phyloP scores from a whole-genome alignment of 2,113 vertebrate genomes.

The Sclerurus mexicanus region DNA sequence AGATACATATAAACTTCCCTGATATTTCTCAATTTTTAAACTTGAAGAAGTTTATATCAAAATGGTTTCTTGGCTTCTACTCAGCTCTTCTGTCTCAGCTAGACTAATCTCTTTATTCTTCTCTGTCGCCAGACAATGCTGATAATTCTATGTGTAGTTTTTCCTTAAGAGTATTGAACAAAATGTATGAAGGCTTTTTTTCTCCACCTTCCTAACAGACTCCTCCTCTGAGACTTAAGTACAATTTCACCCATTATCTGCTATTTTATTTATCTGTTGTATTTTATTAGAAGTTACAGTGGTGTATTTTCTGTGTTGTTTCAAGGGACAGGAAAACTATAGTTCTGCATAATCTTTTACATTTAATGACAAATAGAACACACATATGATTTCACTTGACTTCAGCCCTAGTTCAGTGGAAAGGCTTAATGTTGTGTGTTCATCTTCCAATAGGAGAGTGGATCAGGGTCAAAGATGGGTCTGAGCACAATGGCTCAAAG shows the following conservation, averaged over 20 bases:
- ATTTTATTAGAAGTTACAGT: background rate
- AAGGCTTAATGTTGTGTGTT: background rate
- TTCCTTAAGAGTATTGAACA: background rate
- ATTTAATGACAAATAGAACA: background rate
- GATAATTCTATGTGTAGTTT: background rate
- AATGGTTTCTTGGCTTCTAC: background rate
- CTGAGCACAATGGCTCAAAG: background rate
- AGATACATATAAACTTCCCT: background rate
- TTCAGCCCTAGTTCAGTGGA: background rate
- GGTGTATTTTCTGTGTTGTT: background rate
- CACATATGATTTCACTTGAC: background rate
- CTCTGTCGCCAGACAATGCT: background rate
- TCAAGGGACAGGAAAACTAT: background rate
- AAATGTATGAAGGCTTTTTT: background rate
- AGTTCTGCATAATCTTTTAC: background rate
- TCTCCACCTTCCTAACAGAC: background rate
- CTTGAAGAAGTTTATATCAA: background rate
- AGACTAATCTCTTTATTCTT: background rate
- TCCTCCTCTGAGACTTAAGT: background rate
- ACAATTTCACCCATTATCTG: background rate
- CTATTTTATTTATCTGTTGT: background rate
- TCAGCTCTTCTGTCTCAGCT: background rate
- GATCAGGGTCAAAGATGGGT: background rate
- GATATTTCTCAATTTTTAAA: background rate
- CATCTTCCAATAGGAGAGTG: background rate